Base-by-base conservation (phyloP, 2,888 invertebrate species). In the Agrochola litura region DNA sequence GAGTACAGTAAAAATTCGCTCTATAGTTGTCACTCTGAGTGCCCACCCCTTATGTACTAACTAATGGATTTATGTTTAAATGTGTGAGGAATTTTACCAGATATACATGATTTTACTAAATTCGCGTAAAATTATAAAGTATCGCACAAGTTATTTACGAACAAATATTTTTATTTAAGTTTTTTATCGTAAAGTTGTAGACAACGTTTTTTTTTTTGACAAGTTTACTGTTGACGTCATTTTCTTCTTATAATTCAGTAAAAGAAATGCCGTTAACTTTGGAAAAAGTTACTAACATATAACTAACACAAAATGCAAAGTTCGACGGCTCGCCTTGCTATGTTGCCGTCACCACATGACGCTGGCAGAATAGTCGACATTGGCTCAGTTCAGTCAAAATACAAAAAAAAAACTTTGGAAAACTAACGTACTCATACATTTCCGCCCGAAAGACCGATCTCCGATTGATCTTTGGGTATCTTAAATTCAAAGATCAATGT, bases 1-100 rank as follows among this genome's bases (percentile, higher is more conserved):
- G 46, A 76, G 16, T 58, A 37, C 0, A 25, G 5, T 22, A 46
- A 2, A 60, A 30, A 25, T 9, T 74, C 5, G 12, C 37, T 60
- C 22, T 41, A 5, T 58, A 60, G 2, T 30, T 76, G 37, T 60
- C 49, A 60, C 71, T 68, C 63, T 77, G 66, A 60, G 41, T 86
- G 87, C 56, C 69, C 71, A 81, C 73, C 25, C n/a, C 49, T 64
- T 80, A 75, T 75, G 72, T 81, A 81, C 82, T 82, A 81, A 86
- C 81, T 83, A 78, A 80, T 82, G 77, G 79, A 88, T 81, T 86
- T 88, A 79, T 88, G 69, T 88, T 86, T 80, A 86, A 84, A 81
- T 74, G 81, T 81, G 77, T 84, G 71, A 78, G 61, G 58, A 76
- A 67, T 83, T 77, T 83, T 79, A 83, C 83, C 83, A 87, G 84